These are phyloP conservation scores for Stramonita haemastoma DNA, from an alignment of 2,888 invertebrate species.

Conservation along the genomic window DNA sequence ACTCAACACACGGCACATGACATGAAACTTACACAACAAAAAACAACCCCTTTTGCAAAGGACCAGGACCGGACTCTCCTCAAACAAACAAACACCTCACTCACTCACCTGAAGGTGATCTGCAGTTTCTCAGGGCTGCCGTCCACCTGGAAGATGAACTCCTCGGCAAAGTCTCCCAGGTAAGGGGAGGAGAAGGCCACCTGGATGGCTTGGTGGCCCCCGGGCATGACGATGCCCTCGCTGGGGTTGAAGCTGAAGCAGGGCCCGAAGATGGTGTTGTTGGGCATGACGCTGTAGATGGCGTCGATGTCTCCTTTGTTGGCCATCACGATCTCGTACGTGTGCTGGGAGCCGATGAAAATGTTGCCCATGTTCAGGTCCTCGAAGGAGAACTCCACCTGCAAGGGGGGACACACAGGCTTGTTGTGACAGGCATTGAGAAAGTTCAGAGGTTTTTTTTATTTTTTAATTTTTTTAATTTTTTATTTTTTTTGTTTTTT, in stretches of 20 bases:
- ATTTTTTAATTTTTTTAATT: too few species aligned
- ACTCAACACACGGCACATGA: neutral
- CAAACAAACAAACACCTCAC: neutral
- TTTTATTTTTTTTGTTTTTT: too few species aligned
- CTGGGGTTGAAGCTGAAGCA: constrained; percentile 76
- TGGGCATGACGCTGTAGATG: constrained; percentile 68
- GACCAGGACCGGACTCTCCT: neutral
- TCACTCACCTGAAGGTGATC: constrained; percentile 70
- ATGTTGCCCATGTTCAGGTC: constrained; percentile 77
- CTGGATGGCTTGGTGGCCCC: constrained; percentile 76
- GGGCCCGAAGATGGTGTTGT: constrained; percentile 72
- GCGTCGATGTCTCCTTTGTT: constrained; percentile 78
- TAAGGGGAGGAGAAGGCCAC: constrained; percentile 73
- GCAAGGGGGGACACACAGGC: neutral
- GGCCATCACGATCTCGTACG: constrained; percentile 76
- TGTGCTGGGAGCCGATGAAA: constrained; percentile 76
- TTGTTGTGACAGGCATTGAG: too few species aligned
- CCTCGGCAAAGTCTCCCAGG: constrained; percentile 76
- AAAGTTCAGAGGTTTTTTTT: too few species aligned
- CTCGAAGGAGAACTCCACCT: constrained; percentile 75
- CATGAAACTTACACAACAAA: neutral
- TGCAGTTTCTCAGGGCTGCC: constrained; percentile 71
- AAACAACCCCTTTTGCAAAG: neutral
- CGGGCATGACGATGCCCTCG: constrained; percentile 76
- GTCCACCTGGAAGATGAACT: constrained; percentile 75